Base-by-base conservation (phyloP, 35 echinoderm and acorn worm species). In the Holothuria glaberrima region DNA sequence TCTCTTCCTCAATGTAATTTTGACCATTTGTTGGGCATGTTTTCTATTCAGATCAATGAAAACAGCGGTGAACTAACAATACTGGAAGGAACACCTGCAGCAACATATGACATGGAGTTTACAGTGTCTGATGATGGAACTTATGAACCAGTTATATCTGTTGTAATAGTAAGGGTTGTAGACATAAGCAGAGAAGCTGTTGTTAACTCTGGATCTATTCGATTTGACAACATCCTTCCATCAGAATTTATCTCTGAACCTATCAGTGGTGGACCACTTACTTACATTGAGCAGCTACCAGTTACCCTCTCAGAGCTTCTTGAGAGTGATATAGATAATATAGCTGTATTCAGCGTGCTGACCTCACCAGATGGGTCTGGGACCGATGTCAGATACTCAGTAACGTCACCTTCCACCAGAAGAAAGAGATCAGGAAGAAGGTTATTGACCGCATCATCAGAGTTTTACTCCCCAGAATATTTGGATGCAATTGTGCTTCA, bases 301-400 rank as follows among this genome's bases (percentile, higher is more conserved):
- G 74, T 6, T 38, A 5, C 7, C 27, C 74, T 78, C 7, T 5
- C 31, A 78, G 74, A 78, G 5, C 22, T 78, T 48, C 33, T 78
- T 25, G 31, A 25, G 3, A 17, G 24, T 26, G 25, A 26, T 29
- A 0, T 18, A 18, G 66, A 17, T 21, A 12, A 22, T 16, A 67
- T 67, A 22, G 63, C 21, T 22, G 16, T 69, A 13, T 87, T 87
- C 85, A 87, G 32, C 63, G 33, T 87, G 19, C 21, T 87, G 27
- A 12, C 85, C 9, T 61, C 54, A 58, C 57, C 56, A 28, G 85
- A 36, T 60, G 60, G 38, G 17, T 36, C 18, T 19, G 62, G 20
- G 6, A 87, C 85, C 24, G 66, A 87, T 48, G 85, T 87, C 9
- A 67, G 85, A 19, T 87, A 87, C 24, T 87, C 85, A 32, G 85